phyloP scores from a whole-genome alignment of 2,113 vertebrate species.

The Rhea pennata region DNA sequence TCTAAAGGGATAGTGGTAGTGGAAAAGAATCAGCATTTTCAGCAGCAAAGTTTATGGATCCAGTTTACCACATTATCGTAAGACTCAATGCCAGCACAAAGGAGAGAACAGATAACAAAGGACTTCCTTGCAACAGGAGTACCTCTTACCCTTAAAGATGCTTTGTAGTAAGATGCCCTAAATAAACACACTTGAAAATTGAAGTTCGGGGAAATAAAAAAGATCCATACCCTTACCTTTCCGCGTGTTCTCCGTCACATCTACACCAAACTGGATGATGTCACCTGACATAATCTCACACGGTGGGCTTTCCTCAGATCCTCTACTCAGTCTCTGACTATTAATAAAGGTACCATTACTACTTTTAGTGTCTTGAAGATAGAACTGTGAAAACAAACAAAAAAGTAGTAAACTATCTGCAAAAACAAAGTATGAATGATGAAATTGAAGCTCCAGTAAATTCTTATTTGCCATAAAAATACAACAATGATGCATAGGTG shows the following conservation, averaged over 20 bases:
- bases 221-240: constrained; percentile 88
- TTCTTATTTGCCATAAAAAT: background rate
- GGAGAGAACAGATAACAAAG: background rate
- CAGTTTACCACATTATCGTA: background rate
- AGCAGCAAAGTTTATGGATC: background rate
- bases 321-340: constrained; percentile 97
- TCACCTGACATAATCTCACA: constrained; percentile 98
- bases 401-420: background rate
- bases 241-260: constrained; percentile 98
- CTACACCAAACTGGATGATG: constrained; percentile 99
- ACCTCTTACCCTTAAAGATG: background rate
- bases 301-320: constrained; percentile 98
- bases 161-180: background rate
- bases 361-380: constrained; percentile 99
- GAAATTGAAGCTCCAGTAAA: background rate
- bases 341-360: constrained; percentile 99
- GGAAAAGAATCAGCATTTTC: background rate
- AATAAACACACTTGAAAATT: background rate
- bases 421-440: background rate
- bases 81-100: background rate
- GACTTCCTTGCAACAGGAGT: background rate
- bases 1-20: too few species aligned
- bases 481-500: background rate
- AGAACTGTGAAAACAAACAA: constrained; percentile 85
- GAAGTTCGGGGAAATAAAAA: background rate